phyloP scores from a whole-genome alignment of 2,888 invertebrate species.

The Branchipolynoe longqiensis region DNA sequence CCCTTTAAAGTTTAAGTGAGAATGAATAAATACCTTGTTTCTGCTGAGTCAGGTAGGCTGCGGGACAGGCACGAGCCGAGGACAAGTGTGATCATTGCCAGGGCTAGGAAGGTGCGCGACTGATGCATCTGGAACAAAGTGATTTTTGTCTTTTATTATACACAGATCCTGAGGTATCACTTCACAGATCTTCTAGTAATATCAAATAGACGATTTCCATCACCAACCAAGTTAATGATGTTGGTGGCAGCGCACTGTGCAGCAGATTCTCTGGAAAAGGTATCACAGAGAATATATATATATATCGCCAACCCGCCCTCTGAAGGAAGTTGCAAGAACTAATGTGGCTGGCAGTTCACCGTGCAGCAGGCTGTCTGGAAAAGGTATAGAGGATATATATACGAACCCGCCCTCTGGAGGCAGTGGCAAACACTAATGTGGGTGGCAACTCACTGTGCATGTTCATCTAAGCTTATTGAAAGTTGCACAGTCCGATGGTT shows the following conservation, averaged over 20 bases:
- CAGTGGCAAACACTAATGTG: too few relatives aligned
- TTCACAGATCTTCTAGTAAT: background rate
- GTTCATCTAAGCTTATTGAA: too few relatives aligned
- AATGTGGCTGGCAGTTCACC: too few relatives aligned
- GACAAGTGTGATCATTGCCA: conserved; percentile 16
- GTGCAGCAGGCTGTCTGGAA: too few relatives aligned
- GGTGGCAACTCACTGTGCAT: too few relatives aligned
- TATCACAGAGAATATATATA: background rate
- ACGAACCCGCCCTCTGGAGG: too few relatives aligned
- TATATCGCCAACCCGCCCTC: background rate
- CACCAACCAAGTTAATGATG: too few relatives aligned
- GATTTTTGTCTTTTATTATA: background rate
- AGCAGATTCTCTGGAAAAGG: background rate
- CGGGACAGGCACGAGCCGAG: background rate
- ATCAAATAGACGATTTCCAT: background rate
- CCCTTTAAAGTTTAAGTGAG: too few relatives aligned
- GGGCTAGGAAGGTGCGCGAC: conserved; percentile 10
- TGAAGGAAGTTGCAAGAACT: too few relatives aligned
- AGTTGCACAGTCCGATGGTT: too few relatives aligned
- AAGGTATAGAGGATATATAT: too few relatives aligned
- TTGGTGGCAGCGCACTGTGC: too few relatives aligned
- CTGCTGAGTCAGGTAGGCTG: conserved; percentile 35
- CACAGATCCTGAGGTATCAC: background rate
- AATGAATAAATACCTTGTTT: conserved; percentile 13
- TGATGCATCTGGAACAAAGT: conserved; percentile 36